Conservation (phyloP, 35 echinoderm and acorn worm species). For the Heliocidaris erythrogramma region DNA sequence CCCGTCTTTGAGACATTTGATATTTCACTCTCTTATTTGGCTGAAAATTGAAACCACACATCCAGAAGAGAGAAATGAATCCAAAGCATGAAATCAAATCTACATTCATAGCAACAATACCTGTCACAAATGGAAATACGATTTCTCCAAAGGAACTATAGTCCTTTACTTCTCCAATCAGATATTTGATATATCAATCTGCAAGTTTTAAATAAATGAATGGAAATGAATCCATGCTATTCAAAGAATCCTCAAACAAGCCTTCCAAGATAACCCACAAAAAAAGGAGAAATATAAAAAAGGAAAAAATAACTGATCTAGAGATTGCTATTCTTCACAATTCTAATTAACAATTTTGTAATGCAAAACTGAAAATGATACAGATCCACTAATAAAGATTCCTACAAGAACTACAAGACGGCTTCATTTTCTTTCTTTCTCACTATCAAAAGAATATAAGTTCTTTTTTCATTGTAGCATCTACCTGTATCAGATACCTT, state of each 20-base stretch:
- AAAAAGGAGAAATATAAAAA: background rate
- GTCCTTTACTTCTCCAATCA: background rate
- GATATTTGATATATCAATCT: conserved; percentile 12
- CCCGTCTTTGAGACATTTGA: background rate
- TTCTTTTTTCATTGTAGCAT: background rate
- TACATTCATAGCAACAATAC: background rate
- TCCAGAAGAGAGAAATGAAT: background rate
- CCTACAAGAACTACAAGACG: background rate
- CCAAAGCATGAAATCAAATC: background rate
- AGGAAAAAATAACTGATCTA: background rate
- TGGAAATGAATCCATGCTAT: background rate
- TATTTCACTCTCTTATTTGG: background rate
- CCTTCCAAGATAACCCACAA: background rate
- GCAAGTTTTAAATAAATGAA: conserved; percentile 14
- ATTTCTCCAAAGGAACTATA: background rate
- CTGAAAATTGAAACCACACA: background rate
- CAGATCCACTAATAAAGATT: background rate
- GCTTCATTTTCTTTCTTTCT: background rate
- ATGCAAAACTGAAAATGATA: conserved; percentile 13
- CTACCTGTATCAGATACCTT: background rate
- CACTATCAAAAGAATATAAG: background rate
- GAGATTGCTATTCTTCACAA: background rate
- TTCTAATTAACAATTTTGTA: conserved; percentile 19
- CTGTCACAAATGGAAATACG: background rate
- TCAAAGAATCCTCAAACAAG: background rate